Conservation (phyloP, 2,888 invertebrate species). For the Andrena fulva region DNA sequence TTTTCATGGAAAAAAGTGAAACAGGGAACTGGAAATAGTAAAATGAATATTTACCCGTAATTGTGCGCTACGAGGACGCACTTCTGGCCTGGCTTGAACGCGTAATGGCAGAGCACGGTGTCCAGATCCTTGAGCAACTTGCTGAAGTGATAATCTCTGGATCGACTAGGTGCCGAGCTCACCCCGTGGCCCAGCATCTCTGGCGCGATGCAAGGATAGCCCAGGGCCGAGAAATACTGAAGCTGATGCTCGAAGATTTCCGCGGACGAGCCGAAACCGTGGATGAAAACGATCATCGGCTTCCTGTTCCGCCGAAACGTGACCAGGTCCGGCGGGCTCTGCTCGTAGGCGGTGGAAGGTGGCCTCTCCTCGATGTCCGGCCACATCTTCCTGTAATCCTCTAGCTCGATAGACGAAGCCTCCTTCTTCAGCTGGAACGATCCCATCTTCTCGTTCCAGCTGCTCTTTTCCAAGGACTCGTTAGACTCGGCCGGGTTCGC, state of each 20-base stretch:
- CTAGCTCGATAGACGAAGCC: slow-evolving; percentile 69
- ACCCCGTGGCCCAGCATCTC: slow-evolving; percentile 90
- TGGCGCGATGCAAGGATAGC: slow-evolving; percentile 88
- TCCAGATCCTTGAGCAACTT: slow-evolving; percentile 87
- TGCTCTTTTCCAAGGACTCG: slow-evolving; percentile 40
- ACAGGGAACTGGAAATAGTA: neutral
- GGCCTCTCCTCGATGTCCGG: slow-evolving; percentile 57
- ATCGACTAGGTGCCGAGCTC: slow-evolving; percentile 87
- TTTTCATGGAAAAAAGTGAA: neutral
- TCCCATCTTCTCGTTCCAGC: slow-evolving; percentile 47
- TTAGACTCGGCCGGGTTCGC: slow-evolving; percentile 55
- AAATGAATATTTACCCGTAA: slow-evolving; percentile 86
- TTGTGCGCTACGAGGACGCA: slow-evolving; percentile 89
- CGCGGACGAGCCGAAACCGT: slow-evolving; percentile 89
- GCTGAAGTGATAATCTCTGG: slow-evolving; percentile 87
- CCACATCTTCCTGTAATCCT: slow-evolving; percentile 70
- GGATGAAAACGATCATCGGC: slow-evolving; percentile 88
- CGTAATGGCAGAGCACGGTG: slow-evolving; percentile 87
- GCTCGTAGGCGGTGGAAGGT: slow-evolving; percentile 13
- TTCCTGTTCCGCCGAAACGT: slow-evolving; percentile 80
- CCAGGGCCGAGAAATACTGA: slow-evolving; percentile 86
- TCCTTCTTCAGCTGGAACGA: slow-evolving; percentile 47
- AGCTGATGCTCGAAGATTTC: slow-evolving; percentile 88
- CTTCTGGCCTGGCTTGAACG: slow-evolving; percentile 85
- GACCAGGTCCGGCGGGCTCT: slow-evolving; percentile 66